phyloP scores from a whole-genome alignment of 1,140 invertebrate genomes.

The Sogatella furcifera region DNA sequence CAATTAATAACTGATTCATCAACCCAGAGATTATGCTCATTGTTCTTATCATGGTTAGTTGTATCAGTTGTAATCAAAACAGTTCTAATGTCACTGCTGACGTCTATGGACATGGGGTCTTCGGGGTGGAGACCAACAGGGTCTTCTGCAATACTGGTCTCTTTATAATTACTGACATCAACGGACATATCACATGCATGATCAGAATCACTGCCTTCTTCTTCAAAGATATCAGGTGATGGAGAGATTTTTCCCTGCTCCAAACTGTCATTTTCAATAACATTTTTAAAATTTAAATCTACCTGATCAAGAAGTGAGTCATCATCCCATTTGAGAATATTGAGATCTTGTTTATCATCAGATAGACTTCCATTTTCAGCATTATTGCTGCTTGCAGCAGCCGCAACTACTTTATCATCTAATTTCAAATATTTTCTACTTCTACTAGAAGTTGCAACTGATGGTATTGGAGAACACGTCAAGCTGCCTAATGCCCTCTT shows the following conservation, averaged over 20 bases:
- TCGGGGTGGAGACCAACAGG: background rate
- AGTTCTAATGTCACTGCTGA: background rate
- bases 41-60: background rate
- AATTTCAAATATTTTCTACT: too few species aligned
- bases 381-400: too few species aligned
- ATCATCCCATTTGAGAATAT: background rate
- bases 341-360: background rate
- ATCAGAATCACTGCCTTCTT: background rate
- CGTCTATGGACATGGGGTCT: background rate
- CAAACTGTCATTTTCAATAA: background rate
- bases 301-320: conserved; percentile 1
- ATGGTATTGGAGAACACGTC: too few species aligned
- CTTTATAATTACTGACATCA: conserved; percentile 1
- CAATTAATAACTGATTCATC: background rate
- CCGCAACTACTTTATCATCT: too few species aligned
- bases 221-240: background rate
- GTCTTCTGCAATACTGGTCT: background rate
- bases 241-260: background rate
- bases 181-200: conserved; percentile 12
- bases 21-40: background rate
- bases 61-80: background rate
- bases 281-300: background rate
- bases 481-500: too few species aligned
- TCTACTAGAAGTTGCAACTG: too few species aligned
- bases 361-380: too few species aligned